These are phyloP conservation scores for Actenoides hombroni DNA, from an alignment of 2,113 vertebrate species.

Conservation along the genomic window DNA sequence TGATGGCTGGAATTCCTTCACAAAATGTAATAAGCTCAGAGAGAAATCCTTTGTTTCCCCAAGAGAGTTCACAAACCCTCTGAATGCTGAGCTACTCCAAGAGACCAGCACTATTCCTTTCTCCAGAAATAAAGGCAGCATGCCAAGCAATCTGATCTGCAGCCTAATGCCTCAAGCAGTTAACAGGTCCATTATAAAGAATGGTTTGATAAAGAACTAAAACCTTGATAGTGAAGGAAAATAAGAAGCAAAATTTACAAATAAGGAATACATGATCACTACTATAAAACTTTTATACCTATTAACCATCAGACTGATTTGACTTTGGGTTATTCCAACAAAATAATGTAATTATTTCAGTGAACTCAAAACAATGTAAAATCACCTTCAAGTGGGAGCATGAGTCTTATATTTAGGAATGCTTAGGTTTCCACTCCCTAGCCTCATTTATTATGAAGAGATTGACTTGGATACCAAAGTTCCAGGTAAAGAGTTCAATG, in stretches of 20 bases:
- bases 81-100: neutral
- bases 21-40: neutral
- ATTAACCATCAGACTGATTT: neutral
- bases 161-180: neutral
- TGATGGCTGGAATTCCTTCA: neutral
- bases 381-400: neutral
- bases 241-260: neutral
- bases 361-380: neutral
- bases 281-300: neutral
- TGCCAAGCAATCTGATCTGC: neutral
- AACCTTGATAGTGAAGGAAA: neutral
- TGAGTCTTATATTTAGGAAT: neutral
- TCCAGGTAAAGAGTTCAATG: slow-evolving; percentile 15
- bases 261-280: neutral
- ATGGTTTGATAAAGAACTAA: neutral
- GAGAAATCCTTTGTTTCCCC: neutral
- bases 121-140: neutral
- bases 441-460: slow-evolving; percentile 24
- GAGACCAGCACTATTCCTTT: neutral
- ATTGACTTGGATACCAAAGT: slow-evolving; percentile 42
- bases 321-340: neutral
- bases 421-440: neutral
- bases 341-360: neutral
- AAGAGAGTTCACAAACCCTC: neutral
- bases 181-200: neutral